phyloP scores from a whole-genome alignment of 2,113 vertebrate species.

The Microcebus tavaratra region DNA sequence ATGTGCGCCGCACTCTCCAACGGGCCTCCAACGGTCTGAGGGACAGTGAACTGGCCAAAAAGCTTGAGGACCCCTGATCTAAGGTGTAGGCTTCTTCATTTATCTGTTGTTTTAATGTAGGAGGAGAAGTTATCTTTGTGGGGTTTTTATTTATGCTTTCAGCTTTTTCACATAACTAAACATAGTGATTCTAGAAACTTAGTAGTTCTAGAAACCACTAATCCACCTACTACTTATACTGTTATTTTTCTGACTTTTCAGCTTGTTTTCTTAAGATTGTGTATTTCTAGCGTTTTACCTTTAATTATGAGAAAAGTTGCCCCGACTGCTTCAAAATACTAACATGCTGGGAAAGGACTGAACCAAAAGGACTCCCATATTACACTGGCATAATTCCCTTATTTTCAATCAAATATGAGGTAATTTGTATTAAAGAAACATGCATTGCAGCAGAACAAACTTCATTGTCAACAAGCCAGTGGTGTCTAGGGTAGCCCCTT shows the following conservation, averaged over 20 bases:
- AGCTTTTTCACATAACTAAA: background rate
- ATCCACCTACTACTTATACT: background rate
- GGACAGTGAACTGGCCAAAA: no score
- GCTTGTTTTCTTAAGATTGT: background rate
- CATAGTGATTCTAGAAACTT: background rate
- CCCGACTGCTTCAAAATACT: background rate
- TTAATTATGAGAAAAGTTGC: background rate
- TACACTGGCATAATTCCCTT: background rate
- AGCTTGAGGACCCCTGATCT: no score
- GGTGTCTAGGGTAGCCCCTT: background rate
- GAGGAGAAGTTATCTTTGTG: background rate
- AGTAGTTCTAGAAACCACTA: background rate
- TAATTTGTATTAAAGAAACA: background rate
- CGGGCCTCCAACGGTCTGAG: no score
- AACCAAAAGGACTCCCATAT: background rate
- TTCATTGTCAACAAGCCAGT: background rate
- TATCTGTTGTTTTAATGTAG: background rate
- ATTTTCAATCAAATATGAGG: background rate
- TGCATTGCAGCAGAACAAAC: background rate
- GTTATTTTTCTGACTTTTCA: background rate
- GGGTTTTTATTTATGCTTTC: background rate
- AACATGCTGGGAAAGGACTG: background rate
- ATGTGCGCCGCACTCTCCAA: no score
- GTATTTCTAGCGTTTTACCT: background rate
- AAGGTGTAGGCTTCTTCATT: background rate